A percentile compares a stretch with the other conserved stretches of the same genome.
phyloP scores from a whole-genome alignment of 2,113 vertebrate species.

The Bubalus kerabau region DNA sequence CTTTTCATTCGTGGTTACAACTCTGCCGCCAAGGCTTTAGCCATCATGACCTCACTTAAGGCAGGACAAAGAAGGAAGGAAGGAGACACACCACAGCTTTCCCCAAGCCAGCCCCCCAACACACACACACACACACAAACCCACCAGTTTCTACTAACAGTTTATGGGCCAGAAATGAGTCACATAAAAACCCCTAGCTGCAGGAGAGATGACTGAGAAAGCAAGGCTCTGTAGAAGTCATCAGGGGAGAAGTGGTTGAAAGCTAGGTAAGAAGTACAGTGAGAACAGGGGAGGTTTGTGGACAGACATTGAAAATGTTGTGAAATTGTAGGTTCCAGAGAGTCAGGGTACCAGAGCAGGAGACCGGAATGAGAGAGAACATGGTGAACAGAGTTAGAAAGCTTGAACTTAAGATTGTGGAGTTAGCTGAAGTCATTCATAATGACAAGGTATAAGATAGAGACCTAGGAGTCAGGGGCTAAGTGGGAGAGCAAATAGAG shows the following conservation, averaged over 20 bases:
- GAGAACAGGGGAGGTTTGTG: neutral
- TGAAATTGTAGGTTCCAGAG: neutral
- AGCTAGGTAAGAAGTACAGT: neutral
- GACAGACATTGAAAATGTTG: neutral
- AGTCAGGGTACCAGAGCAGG: neutral
- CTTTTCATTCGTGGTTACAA: neutral
- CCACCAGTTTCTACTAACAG: neutral
- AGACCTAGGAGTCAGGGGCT: neutral
- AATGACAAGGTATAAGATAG: neutral
- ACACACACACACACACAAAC: neutral
- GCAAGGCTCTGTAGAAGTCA: neutral
- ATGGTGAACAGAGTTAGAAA: neutral
- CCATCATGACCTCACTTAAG: neutral
- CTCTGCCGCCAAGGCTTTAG: neutral
- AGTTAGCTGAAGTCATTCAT: neutral
- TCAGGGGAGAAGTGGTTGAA: neutral
- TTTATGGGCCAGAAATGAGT: neutral
- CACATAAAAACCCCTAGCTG: neutral
- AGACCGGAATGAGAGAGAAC: neutral
- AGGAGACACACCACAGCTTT: neutral
- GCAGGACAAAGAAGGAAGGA: neutral
- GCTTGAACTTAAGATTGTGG: neutral
- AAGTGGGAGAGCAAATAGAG: neutral
- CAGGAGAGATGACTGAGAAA: neutral
- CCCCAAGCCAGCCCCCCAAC: neutral